Evolutionary conservation across 35 echinoderm and acorn worm species (phyloP).

Genomic region (Amphiura filiformis): DNA sequence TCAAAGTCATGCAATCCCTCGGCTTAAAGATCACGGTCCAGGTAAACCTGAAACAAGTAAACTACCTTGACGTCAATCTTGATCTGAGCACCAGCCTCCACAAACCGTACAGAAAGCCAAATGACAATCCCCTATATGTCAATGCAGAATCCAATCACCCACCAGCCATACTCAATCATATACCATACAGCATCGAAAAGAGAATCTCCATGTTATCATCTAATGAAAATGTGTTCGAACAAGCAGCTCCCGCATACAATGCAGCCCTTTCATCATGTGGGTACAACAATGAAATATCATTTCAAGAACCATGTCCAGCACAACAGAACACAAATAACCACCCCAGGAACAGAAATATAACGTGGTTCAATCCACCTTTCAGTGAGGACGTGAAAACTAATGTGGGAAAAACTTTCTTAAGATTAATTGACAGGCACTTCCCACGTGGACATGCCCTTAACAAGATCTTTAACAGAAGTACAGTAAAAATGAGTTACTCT

Average conservation of each 20-base stretch:
- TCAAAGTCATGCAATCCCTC: slow-evolving; percentile 13
- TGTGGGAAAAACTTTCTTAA: no score
- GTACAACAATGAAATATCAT: background rate
- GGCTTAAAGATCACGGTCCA: background rate
- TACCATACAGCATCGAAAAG: background rate
- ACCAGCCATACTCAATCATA: background rate
- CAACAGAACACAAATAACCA: no score
- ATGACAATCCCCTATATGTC: background rate
- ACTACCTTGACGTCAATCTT: slow-evolving; percentile 14
- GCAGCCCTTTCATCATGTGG: background rate
- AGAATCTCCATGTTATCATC: background rate
- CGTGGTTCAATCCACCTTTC: no score
- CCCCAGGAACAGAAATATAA: no score
- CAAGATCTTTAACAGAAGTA: no score
- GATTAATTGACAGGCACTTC: no score
- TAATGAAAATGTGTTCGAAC: background rate
- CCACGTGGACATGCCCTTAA: no score
- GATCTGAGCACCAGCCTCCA: background rate
- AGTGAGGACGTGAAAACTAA: no score
- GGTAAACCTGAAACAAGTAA: background rate
- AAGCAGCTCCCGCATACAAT: slow-evolving; percentile 23
- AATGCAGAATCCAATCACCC: slow-evolving; percentile 20
- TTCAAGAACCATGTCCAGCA: no score
- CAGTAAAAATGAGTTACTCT: no score
- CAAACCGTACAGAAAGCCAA: slow-evolving; percentile 16